phyloP scores from a whole-genome alignment of 1,140 invertebrate genomes.

The Tetramorium alpestre region DNA sequence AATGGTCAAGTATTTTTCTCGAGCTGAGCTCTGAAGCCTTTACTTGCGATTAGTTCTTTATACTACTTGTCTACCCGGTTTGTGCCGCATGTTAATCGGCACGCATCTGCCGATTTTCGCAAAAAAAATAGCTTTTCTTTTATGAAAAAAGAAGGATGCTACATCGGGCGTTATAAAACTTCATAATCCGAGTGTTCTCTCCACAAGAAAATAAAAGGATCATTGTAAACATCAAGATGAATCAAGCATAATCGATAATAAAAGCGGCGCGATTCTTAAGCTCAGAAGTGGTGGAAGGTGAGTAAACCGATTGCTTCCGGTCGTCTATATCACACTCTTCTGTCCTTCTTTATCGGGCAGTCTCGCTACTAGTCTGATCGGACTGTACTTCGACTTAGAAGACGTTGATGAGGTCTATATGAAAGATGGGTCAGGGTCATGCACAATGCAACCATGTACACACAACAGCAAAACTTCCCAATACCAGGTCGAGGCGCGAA shows the following conservation, averaged over 20 bases:
- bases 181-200: background rate
- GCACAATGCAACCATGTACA: slow-evolving; percentile 75
- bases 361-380: slow-evolving; percentile 60
- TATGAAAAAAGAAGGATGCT: background rate
- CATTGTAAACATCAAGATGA: background rate
- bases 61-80: background rate
- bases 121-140: background rate
- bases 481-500: slow-evolving; percentile 27
- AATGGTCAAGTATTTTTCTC: slow-evolving; percentile 68
- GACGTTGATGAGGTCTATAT: slow-evolving; percentile 78
- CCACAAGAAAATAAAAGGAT: background rate
- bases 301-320: slow-evolving; percentile 67
- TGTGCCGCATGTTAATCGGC: background rate
- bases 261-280: slow-evolving; percentile 5
- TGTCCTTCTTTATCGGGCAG: slow-evolving; percentile 54
- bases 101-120: background rate
- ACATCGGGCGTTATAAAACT: background rate
- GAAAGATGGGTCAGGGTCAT: slow-evolving; percentile 81
- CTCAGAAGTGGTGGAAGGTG: slow-evolving; percentile 38
- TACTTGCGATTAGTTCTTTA: slow-evolving; percentile 14
- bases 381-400: slow-evolving; percentile 78
- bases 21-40: slow-evolving; percentile 24
- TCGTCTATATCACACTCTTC: slow-evolving; percentile 39
- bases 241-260: background rate
- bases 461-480: slow-evolving; percentile 71